Percentiles rank a stretch among this genome's conserved stretches.
phyloP scores from a whole-genome alignment of 2,888 invertebrate genomes.

The Megastigmus dorsalis region DNA sequence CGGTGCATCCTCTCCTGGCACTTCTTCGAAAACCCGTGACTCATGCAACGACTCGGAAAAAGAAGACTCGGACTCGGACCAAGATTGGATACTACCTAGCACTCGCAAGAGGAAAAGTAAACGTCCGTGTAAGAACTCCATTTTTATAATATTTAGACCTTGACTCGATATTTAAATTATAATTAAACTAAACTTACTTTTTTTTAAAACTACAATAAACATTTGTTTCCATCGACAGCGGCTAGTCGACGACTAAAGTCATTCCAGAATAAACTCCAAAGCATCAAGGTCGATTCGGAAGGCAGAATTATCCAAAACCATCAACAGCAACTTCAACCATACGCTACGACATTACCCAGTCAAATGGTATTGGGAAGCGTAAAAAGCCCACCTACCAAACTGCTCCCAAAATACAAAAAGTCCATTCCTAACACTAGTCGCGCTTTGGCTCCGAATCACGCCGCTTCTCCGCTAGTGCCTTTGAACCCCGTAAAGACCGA shows the following conservation, averaged over 20 bases:
- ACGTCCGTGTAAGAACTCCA: constrained; percentile 66
- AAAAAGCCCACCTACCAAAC: not conserved
- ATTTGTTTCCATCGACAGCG: constrained; percentile 59
- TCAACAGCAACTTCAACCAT: constrained; percentile 28
- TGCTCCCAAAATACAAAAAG: not conserved
- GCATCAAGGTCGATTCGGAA: constrained; percentile 37
- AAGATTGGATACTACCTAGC: constrained; percentile 72
- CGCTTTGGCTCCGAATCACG: not conserved
- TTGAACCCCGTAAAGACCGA: constrained; percentile 55
- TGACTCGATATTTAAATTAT: too few relatives aligned
- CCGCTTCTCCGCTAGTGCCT: constrained; percentile 12
- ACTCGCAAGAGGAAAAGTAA: constrained; percentile 71
- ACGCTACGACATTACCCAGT: not conserved
- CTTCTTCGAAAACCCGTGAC: constrained; percentile 59
- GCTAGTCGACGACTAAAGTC: constrained; percentile 64
- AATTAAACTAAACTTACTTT: too few relatives aligned
- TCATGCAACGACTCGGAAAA: constrained; percentile 60
- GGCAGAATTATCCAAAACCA: not conserved
- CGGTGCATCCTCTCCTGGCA: constrained; percentile 59
- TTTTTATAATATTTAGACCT: too few relatives aligned
- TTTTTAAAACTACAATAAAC: too few relatives aligned
- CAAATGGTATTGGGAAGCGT: not conserved
- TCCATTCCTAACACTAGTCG: not conserved
- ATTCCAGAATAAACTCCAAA: constrained; percentile 60
- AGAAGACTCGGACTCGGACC: constrained; percentile 72